Base-by-base conservation (phyloP, 2,113 vertebrate species). In the Sapayoa aenigma region DNA sequence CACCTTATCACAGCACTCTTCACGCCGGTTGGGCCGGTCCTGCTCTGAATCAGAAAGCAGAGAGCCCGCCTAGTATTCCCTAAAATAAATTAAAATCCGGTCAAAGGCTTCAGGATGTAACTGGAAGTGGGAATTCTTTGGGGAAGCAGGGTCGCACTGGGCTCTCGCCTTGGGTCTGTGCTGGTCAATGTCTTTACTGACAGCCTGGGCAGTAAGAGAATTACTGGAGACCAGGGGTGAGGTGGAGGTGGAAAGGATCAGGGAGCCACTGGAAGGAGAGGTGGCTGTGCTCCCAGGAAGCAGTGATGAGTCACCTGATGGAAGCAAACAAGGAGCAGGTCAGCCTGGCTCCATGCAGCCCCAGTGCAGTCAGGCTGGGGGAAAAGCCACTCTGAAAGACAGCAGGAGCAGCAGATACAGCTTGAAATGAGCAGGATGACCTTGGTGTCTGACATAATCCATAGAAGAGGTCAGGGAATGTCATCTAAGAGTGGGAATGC, bases 401-500 rank as follows among this genome's bases (percentile, higher is more conserved):
- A 59, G 50, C 5, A 2, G 55, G 25, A 75, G 14, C 39, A 52
- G 14, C 79, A 60, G 41, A 12, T 1, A 1, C 1, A 41, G 37
- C 58, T 58, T 17, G 37, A 74, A 47, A 35, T 0, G 6, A 68
- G 71, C 58, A 90, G 58, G 21, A 11, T 19, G 31, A 25, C n/a
- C 33, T 53, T 0, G 0, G 25, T 30, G 46, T 9, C 42, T 47
- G 27, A 20, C 1, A 2, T 2, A 12, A 31, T 15, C 58, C 31
- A 35, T 1, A 28, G 25, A 27, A 17, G 42, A 66, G 42, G 12
- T 28, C 35, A 53, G 55, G 66, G 53, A 66, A 62, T 1, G 3
- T 24, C 37, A 9, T 33, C 24, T 9, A 5, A 39, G 52, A 63
- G 12, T 0, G 2, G 35, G 31, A 58, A 46, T 0, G 0, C 30